Percentiles rank a stretch among this genome's conserved stretches.
Evolutionary conservation across 1,140 invertebrate genomes (phyloP).

Genomic region (Drosophila asahinai): DNA sequence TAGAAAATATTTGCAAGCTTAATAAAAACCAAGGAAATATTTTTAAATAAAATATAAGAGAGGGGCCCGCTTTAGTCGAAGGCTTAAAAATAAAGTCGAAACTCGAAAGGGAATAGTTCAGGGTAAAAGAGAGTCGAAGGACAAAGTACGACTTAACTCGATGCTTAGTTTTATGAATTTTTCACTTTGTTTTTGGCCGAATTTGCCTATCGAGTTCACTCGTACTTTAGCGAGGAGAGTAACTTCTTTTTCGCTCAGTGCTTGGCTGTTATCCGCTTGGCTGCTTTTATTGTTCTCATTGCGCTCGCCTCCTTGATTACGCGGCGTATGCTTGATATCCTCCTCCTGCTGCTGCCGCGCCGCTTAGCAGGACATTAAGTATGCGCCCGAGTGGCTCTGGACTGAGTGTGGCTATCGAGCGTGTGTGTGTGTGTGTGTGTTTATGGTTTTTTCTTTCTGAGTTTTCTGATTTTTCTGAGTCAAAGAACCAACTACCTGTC

Average conservation of each 20-base stretch:
- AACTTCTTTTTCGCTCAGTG: slow-evolving; percentile 6
- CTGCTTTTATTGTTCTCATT: slow-evolving; percentile 13
- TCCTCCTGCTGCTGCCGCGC: background rate
- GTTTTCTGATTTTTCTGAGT: slow-evolving; percentile 1
- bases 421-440: background rate
- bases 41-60: background rate
- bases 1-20: slow-evolving; percentile 2
- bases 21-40: background rate
- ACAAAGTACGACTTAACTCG: background rate
- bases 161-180: too few relatives aligned
- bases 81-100: too few relatives aligned
- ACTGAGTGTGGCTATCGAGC: background rate
- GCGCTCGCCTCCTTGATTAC: background rate
- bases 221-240: background rate
- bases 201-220: background rate
- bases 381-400: slow-evolving; percentile 41
- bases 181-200: background rate
- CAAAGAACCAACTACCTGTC: slow-evolving; percentile 55
- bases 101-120: background rate
- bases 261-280: background rate
- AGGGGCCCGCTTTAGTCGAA: too few relatives aligned
- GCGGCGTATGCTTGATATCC: background rate
- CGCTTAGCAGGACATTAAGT: slow-evolving; percentile 40
- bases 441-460: background rate
- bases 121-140: background rate